These are phyloP conservation scores for Xenus cinereus DNA, from an alignment of 2,113 vertebrate genomes.

Conservation along the genomic window DNA sequence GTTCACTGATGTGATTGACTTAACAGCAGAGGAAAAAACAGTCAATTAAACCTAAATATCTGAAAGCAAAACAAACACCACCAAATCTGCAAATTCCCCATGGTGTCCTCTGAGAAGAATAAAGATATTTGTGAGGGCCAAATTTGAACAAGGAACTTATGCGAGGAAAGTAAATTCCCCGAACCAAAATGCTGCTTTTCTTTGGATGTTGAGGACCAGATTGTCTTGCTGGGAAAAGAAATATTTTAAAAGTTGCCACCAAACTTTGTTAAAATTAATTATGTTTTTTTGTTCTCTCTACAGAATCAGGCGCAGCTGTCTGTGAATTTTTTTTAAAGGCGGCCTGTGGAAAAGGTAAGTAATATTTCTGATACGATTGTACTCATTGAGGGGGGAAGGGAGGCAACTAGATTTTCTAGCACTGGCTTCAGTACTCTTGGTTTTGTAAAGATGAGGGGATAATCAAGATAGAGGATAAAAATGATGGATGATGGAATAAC, in stretches of 20 bases:
- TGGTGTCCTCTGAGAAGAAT: not conserved
- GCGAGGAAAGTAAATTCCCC: not conserved
- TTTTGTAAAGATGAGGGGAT: not conserved
- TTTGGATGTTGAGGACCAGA: not conserved
- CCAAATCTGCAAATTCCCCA: not conserved
- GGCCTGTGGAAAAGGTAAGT: slow-evolving; percentile 92
- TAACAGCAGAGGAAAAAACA: not conserved
- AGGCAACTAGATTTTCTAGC: not conserved
- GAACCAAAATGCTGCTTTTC: fast-evolving
- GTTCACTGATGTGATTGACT: not conserved
- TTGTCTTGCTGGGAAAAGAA: not conserved
- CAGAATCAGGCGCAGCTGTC: slow-evolving; percentile 96
- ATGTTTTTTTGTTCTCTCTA: not conserved
- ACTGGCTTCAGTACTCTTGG: not conserved
- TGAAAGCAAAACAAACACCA: not conserved
- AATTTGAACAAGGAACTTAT: not conserved
- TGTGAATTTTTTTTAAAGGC: slow-evolving; percentile 97
- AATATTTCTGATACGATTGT: not conserved
- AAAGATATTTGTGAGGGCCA: not conserved
- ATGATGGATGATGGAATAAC: not conserved
- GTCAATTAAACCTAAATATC: not conserved
- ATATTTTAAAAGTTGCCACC: fast-evolving
- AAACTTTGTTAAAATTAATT: not conserved
- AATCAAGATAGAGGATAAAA: not conserved
- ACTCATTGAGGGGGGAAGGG: too few species aligned